Evolutionary conservation across 2,888 invertebrate species (phyloP).

Genomic region (Aplocera efformata): DNA sequence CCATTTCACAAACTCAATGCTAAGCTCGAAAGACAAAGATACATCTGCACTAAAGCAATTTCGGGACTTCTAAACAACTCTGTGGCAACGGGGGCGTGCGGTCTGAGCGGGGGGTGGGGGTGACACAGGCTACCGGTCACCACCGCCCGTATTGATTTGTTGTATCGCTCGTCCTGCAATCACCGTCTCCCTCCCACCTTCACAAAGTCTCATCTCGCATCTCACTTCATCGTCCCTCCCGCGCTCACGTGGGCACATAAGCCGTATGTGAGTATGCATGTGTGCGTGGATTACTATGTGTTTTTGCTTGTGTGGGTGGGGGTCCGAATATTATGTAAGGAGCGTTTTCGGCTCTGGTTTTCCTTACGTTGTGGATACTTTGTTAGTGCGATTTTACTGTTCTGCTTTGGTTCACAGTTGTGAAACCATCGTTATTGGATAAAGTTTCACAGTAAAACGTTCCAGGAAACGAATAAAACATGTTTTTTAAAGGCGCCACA

Average conservation of each 20-base stretch:
- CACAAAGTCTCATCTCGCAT: conserved; percentile 29
- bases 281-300: conserved; percentile 53
- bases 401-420: conserved; percentile 4
- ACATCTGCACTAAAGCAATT: conserved; percentile 44
- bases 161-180: conserved; percentile 81
- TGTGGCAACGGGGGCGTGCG: conserved; percentile 73
- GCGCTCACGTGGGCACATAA: conserved; percentile 67
- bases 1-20: conserved; percentile 13
- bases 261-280: conserved; percentile 50
- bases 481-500: too few species aligned
- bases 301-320: conserved; percentile 58
- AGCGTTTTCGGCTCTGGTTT: conserved; percentile 60
- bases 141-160: conserved; percentile 82
- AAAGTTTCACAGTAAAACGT: conserved; percentile 2
- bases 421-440: conserved; percentile 5
- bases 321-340: conserved; percentile 73
- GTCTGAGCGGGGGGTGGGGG: conserved; percentile 56
- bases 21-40: conserved; percentile 28
- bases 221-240: conserved; percentile 59
- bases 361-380: conserved; percentile 40
- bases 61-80: conserved; percentile 61
- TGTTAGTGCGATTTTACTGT: conserved; percentile 15
- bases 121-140: conserved; percentile 82
- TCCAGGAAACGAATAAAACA: conserved; percentile 1
- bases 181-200: conserved; percentile 63